Evolutionary conservation across 30 jellyfish, hydroid and myxozoan species (phyloP).

Genomic region (Rhopilema esculentum): DNA sequence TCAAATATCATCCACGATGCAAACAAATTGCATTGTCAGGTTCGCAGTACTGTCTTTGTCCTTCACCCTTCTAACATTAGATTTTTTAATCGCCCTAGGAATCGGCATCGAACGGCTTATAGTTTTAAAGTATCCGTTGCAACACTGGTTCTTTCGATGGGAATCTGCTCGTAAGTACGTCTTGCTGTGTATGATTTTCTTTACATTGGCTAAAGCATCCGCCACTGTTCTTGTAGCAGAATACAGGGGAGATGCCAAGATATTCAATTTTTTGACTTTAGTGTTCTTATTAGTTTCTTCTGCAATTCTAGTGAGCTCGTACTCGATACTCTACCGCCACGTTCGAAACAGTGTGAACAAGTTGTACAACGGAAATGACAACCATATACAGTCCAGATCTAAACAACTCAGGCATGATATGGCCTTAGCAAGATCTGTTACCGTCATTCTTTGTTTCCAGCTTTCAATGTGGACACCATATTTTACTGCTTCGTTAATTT

Average conservation of each 20-base stretch:
- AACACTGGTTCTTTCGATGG: background rate
- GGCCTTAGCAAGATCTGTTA: background rate
- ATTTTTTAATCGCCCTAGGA: background rate
- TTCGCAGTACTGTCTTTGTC: background rate
- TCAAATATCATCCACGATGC: background rate
- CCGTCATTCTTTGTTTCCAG: background rate
- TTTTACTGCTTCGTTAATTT: background rate
- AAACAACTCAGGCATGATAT: background rate
- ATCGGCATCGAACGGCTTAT: background rate
- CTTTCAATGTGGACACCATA: background rate
- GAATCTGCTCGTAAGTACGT: background rate
- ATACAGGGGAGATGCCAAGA: background rate
- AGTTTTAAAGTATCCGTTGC: background rate
- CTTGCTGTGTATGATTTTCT: background rate
- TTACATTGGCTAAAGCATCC: background rate
- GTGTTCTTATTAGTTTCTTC: background rate
- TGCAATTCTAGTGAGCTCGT: background rate
- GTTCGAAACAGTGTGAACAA: background rate
- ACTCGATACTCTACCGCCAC: background rate
- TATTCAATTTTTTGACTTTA: background rate
- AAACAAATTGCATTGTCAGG: background rate
- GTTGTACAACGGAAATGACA: background rate
- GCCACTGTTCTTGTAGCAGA: background rate
- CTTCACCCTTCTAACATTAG: background rate
- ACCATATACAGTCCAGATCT: background rate